A percentile compares a stretch with the other conserved stretches of the same genome.
Conservation (phyloP, 2,797 vertebrate species). For the Discoglossus pictus region DNA sequence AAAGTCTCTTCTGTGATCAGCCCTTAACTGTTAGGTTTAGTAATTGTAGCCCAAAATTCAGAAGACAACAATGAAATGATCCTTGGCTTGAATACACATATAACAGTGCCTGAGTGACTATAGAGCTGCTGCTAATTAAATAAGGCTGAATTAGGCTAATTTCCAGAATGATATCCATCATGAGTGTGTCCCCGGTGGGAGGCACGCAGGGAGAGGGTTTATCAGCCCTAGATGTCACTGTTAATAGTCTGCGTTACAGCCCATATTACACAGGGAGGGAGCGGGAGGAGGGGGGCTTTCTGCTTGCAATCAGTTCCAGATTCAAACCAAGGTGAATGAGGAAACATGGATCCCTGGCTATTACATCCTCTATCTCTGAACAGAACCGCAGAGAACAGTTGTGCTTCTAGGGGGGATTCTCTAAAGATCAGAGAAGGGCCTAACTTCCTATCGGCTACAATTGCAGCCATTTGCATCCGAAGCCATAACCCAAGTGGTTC, state of each 20-base stretch:
- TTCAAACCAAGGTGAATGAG: no score
- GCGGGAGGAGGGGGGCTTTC: slow-evolving; percentile 1
- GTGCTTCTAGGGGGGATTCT: no score
- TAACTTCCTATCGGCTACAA: no score
- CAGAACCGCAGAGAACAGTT: no score
- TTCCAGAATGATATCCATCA: slow-evolving; percentile 37
- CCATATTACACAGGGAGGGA: slow-evolving; percentile 20
- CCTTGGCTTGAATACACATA: slow-evolving; percentile 4
- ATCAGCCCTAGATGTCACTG: slow-evolving; percentile 40
- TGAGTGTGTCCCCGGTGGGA: slow-evolving; percentile 24
- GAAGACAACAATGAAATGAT: slow-evolving; percentile 16
- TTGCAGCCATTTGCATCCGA: no score
- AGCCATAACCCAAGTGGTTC: no score
- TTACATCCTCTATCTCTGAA: no score
- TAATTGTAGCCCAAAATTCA: background rate
- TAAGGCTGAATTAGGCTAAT: slow-evolving; percentile 41
- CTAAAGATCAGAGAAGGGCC: no score
- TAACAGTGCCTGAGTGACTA: slow-evolving; percentile 25
- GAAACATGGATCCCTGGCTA: no score
- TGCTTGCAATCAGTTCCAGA: slow-evolving; percentile 28
- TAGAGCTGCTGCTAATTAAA: slow-evolving; percentile 39
- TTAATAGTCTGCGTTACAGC: slow-evolving; percentile 35
- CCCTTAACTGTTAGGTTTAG: no score
- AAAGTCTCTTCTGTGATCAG: no score
- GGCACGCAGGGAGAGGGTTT: slow-evolving; percentile 15